Evolutionary conservation across 2,888 invertebrate genomes (phyloP).

Genomic region (Acrobasis suavella): DNA sequence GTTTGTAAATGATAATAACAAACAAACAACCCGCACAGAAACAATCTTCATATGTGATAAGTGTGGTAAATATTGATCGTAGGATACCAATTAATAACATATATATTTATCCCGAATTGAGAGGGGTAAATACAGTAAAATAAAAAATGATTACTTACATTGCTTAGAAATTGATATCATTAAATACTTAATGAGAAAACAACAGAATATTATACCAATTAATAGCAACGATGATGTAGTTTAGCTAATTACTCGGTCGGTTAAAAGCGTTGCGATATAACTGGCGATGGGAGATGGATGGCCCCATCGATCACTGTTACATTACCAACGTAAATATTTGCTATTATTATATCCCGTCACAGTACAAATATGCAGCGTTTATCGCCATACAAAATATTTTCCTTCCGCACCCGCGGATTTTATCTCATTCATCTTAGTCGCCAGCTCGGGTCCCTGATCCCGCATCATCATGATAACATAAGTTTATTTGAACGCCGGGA

Average conservation of each 20-base stretch:
- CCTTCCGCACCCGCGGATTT: constrained; percentile 18
- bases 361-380: constrained; percentile 29
- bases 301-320: constrained; percentile 55
- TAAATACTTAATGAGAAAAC: not conserved
- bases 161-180: no score
- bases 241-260: constrained; percentile 34
- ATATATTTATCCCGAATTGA: not conserved
- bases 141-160: not conserved
- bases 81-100: not conserved
- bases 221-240: constrained; percentile 31
- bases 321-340: constrained; percentile 36
- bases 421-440: constrained; percentile 26
- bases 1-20: no score
- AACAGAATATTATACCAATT: constrained; percentile 30
- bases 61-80: not conserved
- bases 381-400: constrained; percentile 23
- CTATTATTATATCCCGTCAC: constrained; percentile 27
- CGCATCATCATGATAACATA: constrained; percentile 19
- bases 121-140: not conserved
- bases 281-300: constrained; percentile 46
- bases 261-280: constrained; percentile 31
- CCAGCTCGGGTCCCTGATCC: constrained; percentile 14
- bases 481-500: constrained; percentile 19
- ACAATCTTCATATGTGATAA: not conserved
- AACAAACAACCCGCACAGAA: not conserved